Conservation (phyloP, 2,888 invertebrate genomes). For the Ormyrus nitidulus region DNA sequence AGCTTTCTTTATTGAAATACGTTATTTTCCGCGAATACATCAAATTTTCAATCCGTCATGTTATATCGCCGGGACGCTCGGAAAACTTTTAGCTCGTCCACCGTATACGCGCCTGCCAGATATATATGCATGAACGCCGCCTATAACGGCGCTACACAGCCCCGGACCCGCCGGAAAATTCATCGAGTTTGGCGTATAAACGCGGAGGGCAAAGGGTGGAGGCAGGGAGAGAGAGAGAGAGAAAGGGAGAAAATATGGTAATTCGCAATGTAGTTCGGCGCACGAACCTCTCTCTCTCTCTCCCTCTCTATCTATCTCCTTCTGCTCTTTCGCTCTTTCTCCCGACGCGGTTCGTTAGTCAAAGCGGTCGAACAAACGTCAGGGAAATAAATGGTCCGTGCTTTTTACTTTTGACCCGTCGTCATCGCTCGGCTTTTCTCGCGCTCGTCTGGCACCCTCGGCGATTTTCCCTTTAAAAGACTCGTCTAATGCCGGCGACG, state of each 20-base stretch:
- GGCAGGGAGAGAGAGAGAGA: neutral
- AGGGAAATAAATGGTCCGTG: slow-evolving; percentile 60
- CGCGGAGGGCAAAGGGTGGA: slow-evolving; percentile 1
- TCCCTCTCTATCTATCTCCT: neutral
- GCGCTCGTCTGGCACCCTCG: slow-evolving; percentile 16
- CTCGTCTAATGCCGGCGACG: neutral
- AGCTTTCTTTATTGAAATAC: slow-evolving; percentile 36
- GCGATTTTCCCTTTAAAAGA: slow-evolving; percentile 15
- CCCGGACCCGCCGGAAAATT: slow-evolving; percentile 46
- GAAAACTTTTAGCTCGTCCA: slow-evolving; percentile 47
- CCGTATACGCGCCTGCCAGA: neutral
- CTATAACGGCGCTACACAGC: slow-evolving; percentile 29
- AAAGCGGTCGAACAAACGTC: slow-evolving; percentile 62
- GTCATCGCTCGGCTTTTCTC: slow-evolving; percentile 5
- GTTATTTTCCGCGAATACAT: slow-evolving; percentile 30
- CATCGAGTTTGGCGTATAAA: slow-evolving; percentile 47
- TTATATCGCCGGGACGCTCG: slow-evolving; percentile 47
- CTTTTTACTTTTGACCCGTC: slow-evolving; percentile 57
- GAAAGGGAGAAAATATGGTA: slow-evolving; percentile 39
- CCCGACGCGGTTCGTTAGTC: slow-evolving; percentile 62
- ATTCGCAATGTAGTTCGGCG: slow-evolving; percentile 35
- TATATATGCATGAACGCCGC: slow-evolving; percentile 21
- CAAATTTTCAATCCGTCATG: slow-evolving; percentile 53
- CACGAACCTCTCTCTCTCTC: neutral
- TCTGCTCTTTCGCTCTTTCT: slow-evolving; percentile 9